Conservation (phyloP, 2,113 vertebrate genomes). For the Poeciliopsis prolifica region DNA sequence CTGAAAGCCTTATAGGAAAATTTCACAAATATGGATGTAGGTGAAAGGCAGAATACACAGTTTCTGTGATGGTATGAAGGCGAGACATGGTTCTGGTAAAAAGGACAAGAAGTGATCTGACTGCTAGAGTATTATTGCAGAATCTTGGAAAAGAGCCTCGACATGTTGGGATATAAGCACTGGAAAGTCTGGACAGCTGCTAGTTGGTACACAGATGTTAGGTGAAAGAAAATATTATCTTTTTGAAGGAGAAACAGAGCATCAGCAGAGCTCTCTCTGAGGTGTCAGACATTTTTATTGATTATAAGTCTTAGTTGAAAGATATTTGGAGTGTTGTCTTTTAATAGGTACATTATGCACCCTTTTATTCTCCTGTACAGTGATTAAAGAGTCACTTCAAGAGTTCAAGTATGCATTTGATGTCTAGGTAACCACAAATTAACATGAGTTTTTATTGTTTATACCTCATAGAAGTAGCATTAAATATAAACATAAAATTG, state of each 20-base stretch:
- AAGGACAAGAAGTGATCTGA: conserved; percentile 26
- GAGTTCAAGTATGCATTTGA: not conserved
- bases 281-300: not conserved
- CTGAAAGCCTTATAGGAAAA: conserved; percentile 15
- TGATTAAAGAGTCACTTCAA: not conserved
- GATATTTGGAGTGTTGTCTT: not conserved
- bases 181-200: conserved; percentile 17
- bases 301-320: not conserved
- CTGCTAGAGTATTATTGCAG: not conserved
- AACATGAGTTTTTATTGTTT: not conserved
- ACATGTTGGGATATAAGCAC: conserved; percentile 26
- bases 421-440: no score
- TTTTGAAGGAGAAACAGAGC: conserved; percentile 8
- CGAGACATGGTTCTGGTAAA: conserved; percentile 16
- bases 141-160: conserved; percentile 13
- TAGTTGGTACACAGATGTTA: conserved; percentile 4
- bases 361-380: not conserved
- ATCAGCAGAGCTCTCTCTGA: not conserved
- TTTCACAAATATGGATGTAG: conserved; percentile 24
- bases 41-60: conserved; percentile 21
- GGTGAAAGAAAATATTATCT: conserved; percentile 8
- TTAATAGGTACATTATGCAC: not conserved
- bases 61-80: conserved; percentile 24
- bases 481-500: not conserved
- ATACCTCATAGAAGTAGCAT: not conserved